Percentiles rank a stretch among this genome's conserved stretches.
phyloP scores from a whole-genome alignment of 2,113 vertebrate species.

The Alectura lathami region DNA sequence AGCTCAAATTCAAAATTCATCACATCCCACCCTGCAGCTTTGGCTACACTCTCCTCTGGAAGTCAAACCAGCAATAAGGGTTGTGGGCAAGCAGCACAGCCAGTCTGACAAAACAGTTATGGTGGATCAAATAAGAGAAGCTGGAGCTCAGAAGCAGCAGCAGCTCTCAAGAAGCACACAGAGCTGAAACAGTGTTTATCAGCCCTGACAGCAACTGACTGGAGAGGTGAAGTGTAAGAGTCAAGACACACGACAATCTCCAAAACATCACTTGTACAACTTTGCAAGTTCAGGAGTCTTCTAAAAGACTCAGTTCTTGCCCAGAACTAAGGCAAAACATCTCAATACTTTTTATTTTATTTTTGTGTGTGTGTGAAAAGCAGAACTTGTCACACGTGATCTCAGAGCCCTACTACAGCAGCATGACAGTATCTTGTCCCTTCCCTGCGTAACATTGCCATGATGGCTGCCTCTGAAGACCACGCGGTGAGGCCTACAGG shows the following conservation, averaged over 20 bases:
- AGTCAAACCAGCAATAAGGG: neutral
- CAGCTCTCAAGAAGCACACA: neutral
- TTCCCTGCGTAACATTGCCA: neutral
- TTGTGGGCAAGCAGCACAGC: neutral
- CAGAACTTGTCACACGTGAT: neutral
- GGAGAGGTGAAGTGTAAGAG: neutral
- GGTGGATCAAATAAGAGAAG: neutral
- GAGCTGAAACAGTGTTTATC: neutral
- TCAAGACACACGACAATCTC: neutral
- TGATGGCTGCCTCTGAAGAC: neutral
- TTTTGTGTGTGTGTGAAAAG: neutral
- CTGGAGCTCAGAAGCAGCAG: neutral
- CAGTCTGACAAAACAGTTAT: neutral
- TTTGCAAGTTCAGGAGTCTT: neutral
- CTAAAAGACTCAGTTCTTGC: neutral
- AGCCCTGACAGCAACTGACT: neutral
- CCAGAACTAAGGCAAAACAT: neutral
- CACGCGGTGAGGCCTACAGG: neutral
- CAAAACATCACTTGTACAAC: neutral
- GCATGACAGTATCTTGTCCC: neutral
- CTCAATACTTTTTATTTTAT: rapidly evolving
- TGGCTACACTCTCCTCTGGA: neutral
- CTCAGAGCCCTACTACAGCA: neutral
- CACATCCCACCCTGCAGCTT: neutral
- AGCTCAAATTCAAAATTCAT: neutral